Evolutionary conservation across 2,113 vertebrate species (phyloP).

Genomic region (Neopipo cinnamomea): DNA sequence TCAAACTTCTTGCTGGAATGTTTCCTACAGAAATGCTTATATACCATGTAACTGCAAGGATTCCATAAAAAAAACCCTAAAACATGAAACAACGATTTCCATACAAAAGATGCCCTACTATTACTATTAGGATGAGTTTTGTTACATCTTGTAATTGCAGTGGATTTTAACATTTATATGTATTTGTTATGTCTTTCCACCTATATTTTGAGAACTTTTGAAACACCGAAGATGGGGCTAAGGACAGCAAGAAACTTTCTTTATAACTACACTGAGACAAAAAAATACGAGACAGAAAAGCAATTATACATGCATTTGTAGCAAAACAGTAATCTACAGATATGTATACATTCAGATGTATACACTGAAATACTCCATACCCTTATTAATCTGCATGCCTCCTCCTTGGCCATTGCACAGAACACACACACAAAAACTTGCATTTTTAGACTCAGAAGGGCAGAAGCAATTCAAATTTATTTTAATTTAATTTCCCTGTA

Average conservation of each 20-base stretch:
- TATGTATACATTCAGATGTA: neutral
- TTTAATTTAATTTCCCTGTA: neutral
- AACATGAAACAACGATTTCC: rapidly evolving
- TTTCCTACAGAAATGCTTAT: neutral
- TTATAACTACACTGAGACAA: neutral
- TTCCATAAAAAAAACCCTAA: neutral
- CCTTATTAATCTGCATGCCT: neutral
- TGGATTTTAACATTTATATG: neutral
- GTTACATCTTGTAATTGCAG: neutral
- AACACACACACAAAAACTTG: rapidly evolving
- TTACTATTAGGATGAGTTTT: neutral
- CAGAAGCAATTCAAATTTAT: neutral
- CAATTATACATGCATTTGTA: neutral
- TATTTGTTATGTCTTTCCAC: neutral
- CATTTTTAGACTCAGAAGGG: neutral
- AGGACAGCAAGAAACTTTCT: neutral
- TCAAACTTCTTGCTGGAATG: neutral
- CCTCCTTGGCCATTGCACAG: neutral
- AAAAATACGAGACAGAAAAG: neutral
- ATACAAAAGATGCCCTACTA: neutral
- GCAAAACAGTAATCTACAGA: neutral
- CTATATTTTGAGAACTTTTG: neutral
- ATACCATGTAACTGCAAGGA: neutral
- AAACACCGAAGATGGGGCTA: neutral
- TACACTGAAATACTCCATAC: neutral